phyloP scores from a whole-genome alignment of 2,797 vertebrate genomes.

The Ciconia nigra region DNA sequence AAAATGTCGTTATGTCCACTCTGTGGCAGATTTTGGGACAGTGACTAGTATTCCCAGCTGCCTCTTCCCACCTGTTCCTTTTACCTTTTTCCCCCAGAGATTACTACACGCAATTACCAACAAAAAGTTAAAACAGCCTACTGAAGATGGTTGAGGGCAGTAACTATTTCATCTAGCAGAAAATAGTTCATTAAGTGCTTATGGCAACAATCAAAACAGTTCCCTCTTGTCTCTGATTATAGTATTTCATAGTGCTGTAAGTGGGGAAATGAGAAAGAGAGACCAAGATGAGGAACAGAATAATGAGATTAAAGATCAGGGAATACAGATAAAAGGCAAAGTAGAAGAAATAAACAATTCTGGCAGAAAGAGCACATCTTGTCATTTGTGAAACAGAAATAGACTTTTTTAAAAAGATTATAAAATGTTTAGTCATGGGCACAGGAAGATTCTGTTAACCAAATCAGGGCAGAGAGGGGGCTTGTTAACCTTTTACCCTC shows the following conservation, averaged over 20 bases:
- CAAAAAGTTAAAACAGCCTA: neutral
- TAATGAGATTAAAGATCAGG: neutral
- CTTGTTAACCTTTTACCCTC: neutral
- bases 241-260: neutral
- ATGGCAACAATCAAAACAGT: neutral
- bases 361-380: neutral
- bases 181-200: neutral
- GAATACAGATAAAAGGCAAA: neutral
- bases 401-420: neutral
- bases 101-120: neutral
- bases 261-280: neutral
- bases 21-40: neutral
- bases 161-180: neutral
- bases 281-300: neutral
- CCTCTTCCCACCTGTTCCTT: neutral
- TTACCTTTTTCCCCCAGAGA: neutral
- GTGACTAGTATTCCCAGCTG: neutral
- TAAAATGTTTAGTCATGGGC: neutral
- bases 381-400: neutral
- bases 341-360: neutral
- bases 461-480: neutral
- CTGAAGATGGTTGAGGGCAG: neutral
- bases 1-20: neutral
- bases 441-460: neutral
- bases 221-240: neutral